These are phyloP conservation scores for Penaeus japonicus DNA, from an alignment of 1,140 invertebrate genomes.

Conservation along the genomic window DNA sequence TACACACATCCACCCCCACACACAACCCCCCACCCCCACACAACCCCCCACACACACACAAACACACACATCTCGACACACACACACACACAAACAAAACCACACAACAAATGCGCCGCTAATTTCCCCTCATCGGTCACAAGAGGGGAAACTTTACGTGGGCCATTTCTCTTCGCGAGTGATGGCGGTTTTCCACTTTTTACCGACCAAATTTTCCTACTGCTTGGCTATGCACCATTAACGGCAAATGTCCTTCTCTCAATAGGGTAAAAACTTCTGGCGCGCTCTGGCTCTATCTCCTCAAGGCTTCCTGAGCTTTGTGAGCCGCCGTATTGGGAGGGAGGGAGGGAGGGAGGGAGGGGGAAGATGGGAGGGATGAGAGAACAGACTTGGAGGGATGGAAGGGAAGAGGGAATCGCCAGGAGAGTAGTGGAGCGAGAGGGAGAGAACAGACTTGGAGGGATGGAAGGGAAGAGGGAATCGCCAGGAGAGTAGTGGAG, in stretches of 20 bases:
- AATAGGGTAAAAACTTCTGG: constrained; percentile 52
- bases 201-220: constrained; percentile 50
- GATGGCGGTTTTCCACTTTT: constrained; percentile 44
- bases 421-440: too few relatives aligned
- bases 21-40: too few relatives aligned
- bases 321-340: neutral
- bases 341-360: neutral
- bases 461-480: too few relatives aligned
- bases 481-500: too few relatives aligned
- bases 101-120: neutral
- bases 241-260: constrained; percentile 36
- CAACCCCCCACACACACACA: too few relatives aligned
- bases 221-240: constrained; percentile 56
- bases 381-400: neutral
- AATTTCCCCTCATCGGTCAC: neutral
- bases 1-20: too few relatives aligned
- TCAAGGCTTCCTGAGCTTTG: constrained; percentile 33
- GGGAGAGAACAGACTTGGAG: too few relatives aligned
- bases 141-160: neutral
- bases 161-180: constrained; percentile 36
- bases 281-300: constrained; percentile 37
- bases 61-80: neutral
- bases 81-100: neutral
- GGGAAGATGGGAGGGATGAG: neutral
- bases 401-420: too few relatives aligned